Evolutionary conservation across 1,140 invertebrate species (phyloP).

Genomic region (Drosophila grimshawi): DNA sequence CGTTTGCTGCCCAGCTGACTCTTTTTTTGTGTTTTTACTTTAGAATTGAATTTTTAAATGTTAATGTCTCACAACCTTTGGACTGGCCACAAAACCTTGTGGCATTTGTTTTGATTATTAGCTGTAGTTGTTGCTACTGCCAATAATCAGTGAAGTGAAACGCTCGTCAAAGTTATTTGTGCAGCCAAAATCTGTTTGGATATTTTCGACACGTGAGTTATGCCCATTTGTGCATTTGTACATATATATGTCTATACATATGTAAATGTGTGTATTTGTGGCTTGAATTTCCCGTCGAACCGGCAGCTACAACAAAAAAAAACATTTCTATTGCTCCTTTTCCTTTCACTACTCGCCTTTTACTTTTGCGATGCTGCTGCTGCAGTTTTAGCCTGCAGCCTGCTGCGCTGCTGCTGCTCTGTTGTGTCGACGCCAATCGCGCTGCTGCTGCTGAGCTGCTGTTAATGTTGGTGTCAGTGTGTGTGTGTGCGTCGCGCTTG

Average conservation of each 20-base stretch:
- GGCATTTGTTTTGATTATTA: conserved; percentile 39
- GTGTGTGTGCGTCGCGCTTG: conserved; percentile 48
- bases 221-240: conserved; percentile 20
- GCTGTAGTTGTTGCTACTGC: conserved; percentile 28
- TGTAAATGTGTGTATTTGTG: conserved; percentile 26
- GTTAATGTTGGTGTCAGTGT: conserved; percentile 40
- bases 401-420: conserved; percentile 31
- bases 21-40: conserved; percentile 23
- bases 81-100: conserved; percentile 61
- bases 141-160: conserved; percentile 65
- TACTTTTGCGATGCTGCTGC: conserved; percentile 50
- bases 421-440: conserved; percentile 28
- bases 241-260: neutral
- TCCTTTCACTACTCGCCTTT: conserved; percentile 80
- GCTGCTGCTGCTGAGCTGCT: conserved; percentile 9
- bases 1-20: conserved; percentile 51
- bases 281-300: conserved; percentile 39
- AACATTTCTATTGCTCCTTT: conserved; percentile 48
- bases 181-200: conserved; percentile 24
- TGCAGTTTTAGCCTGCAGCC: conserved; percentile 37
- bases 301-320: conserved; percentile 8
- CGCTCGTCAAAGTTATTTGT: conserved; percentile 18
- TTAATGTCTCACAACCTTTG: conserved; percentile 71
- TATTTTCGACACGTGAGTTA: conserved; percentile 67
- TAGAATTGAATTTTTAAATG: conserved; percentile 63